Evolutionary conservation across 2,113 vertebrate genomes (phyloP), one percentile per base, ranked within the genome.

Genomic region (Caracal caracal): DNA sequence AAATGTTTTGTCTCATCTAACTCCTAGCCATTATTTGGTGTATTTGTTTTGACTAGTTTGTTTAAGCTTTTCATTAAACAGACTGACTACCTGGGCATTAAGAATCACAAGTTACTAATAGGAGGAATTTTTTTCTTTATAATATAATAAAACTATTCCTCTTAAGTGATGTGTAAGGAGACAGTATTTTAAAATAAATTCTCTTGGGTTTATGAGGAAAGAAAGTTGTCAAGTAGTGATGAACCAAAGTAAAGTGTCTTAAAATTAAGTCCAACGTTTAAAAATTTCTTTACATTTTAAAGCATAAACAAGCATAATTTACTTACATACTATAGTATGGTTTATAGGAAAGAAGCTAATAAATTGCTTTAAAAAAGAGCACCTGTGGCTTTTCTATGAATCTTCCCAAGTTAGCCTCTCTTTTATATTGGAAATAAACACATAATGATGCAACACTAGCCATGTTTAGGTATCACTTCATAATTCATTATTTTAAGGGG

Each of bases 401-500:
- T 90, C 40, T 89, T 73, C 71, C 35, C 13, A 59, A 35, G 20
- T 35, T 93, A 73, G 9, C 51, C 26, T 87, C 30, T 93, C n/a
- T 73, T 90, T 51, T 85, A 9, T 96, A 37, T 37, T 80, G 20
- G 26, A 89, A 92, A 56, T 4, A 47, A 22, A 20, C 12, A 30
- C 5, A 17, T 65, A 37, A 87, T 71, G 9, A 87, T 65, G 5
- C 3, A 96, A 16, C 35, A 87, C 19, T 79, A 79, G 35, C 11
- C 5, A 51, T 13, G 65, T 80, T 90, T 95, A 94, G 40, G 20
- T 90, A 79, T 66, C 24, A 53, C 13, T 95, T 96, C 22, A 11
- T 75, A 88, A 88, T 91, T 85, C 30, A 81, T 90, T 95, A 70
- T 78, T 95, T 95, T 86, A 86, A 94, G 19, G 3, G 15, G 37